A percentile compares a stretch with the other conserved stretches of the same genome.
Conservation (phyloP, 2,888 invertebrate genomes). For the Machimus atricapillus region DNA sequence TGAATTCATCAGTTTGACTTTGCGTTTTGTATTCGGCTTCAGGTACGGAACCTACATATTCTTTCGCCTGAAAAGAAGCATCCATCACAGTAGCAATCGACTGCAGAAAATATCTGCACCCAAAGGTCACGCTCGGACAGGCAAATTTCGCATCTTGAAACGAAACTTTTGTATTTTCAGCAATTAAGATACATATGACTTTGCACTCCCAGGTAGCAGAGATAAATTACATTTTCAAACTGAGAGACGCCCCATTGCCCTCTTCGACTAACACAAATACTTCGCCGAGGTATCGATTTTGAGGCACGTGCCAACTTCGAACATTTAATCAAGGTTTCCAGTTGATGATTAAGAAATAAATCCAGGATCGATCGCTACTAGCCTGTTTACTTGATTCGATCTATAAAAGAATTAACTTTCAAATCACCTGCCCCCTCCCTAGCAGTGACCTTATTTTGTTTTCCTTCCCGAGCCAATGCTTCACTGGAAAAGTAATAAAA, state of each 20-base stretch:
- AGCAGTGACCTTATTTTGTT: not conserved
- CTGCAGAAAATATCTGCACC: not conserved
- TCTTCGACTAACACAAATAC: not conserved
- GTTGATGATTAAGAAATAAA: not conserved
- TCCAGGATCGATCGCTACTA: not conserved
- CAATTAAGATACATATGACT: not conserved
- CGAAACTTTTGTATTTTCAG: not conserved
- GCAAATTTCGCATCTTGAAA: not conserved
- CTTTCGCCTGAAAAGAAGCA: not conserved
- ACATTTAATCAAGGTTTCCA: not conserved
- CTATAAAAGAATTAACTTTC: not conserved
- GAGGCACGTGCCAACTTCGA: not conserved
- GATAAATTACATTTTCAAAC: not conserved
- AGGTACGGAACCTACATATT: not conserved
- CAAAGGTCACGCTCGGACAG: not conserved
- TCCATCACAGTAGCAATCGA: not conserved
- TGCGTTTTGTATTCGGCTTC: not conserved
- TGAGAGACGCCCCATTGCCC: not conserved
- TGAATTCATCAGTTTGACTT: not conserved
- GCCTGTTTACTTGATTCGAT: not conserved
- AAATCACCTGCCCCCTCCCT: not conserved
- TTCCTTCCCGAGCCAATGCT: not conserved
- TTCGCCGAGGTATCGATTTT: not conserved
- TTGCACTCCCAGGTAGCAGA: not conserved
- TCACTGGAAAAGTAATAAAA: not conserved